Base-by-base conservation (phyloP, 1,140 invertebrate genomes). In the Lepeophtheirus salmonis region DNA sequence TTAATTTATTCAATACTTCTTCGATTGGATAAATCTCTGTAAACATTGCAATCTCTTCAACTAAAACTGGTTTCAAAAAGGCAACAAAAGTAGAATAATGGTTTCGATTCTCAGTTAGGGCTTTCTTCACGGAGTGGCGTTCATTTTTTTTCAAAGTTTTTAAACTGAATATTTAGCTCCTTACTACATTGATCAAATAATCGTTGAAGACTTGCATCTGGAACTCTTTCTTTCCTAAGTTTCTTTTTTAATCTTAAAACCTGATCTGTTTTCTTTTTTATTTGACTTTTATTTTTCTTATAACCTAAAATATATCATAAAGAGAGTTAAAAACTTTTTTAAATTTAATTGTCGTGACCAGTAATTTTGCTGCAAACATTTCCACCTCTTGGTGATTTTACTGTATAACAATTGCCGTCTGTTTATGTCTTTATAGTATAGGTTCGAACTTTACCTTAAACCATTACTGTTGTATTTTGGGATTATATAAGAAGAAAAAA, bases 61-160 rank as follows among this genome's bases (percentile, higher is more conserved):
- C 66, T 22, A 66, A 59, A 64, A 97, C 88, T 51, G 90, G 91
- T 72, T 89, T 89, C 48, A 95, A 76, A 71, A 86, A 84, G 64
- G 82, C 80, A 20, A 94, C 87, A 70, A 97, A 89, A 62, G 83
- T 77, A 73, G 90, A 96, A 73, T 87, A 96, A 64, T 88, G 79
- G 67, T 83, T 81, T 26, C 91, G 74, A 69, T 96, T 89, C 73
- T 96, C 90, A n/a, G 94, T 80, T 48, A 96, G 77, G 1, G 87
- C 89, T 2, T 82, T 83, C 57, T 89, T 78, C 16, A 95, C 81
- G 0, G 88, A 86, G 67, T 85, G 84, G 71, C 89, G 89, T 69
- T 95, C 89, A 41, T 84, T 83, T 67, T 94, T 88, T 70, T 95
- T 89, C 60, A 96, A 72, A 65, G 84, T 77, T 61, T 83, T 79